Percentiles rank a stretch among this genome's conserved stretches.
phyloP scores from a whole-genome alignment of 2,113 vertebrate genomes.

The Phaethornis superciliosus region DNA sequence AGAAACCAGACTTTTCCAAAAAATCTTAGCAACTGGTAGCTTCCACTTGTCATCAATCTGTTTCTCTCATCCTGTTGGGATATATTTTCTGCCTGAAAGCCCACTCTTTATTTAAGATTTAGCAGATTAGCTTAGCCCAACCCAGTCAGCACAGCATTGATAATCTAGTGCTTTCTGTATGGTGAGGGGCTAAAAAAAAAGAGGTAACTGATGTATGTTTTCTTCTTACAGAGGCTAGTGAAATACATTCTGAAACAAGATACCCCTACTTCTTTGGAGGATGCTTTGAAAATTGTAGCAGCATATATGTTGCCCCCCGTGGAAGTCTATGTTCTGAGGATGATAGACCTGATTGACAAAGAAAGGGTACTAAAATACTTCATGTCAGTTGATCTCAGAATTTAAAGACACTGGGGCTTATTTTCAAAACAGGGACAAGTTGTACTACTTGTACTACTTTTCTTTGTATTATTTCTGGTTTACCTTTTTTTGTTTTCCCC shows the following conservation, averaged over 20 bases:
- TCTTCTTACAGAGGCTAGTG: slow-evolving; percentile 81
- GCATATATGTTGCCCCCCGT: slow-evolving; percentile 83
- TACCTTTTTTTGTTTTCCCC: background rate
- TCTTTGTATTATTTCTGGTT: background rate
- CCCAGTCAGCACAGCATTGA: background rate
- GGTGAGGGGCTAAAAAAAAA: background rate
- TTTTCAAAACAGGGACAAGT: background rate
- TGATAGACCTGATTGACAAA: slow-evolving; percentile 84
- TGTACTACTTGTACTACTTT: background rate
- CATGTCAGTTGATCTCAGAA: background rate
- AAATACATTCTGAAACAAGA: slow-evolving; percentile 92
- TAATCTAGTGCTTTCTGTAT: background rate
- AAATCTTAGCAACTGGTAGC: background rate
- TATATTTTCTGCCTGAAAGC: background rate
- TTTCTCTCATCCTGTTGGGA: background rate
- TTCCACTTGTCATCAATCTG: background rate
- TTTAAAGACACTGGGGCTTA: background rate
- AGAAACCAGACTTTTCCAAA: background rate
- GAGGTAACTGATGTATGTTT: background rate
- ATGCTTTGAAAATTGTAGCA: slow-evolving; percentile 87
- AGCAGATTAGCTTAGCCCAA: background rate
- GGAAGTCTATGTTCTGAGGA: slow-evolving; percentile 84
- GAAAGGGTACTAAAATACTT: slow-evolving; percentile 76
- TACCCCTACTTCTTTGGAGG: slow-evolving; percentile 83
- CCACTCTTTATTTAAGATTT: background rate